These are phyloP conservation scores for Teleogryllus occipitalis DNA, from an alignment of 1,140 invertebrate species.

Conservation along the genomic window DNA sequence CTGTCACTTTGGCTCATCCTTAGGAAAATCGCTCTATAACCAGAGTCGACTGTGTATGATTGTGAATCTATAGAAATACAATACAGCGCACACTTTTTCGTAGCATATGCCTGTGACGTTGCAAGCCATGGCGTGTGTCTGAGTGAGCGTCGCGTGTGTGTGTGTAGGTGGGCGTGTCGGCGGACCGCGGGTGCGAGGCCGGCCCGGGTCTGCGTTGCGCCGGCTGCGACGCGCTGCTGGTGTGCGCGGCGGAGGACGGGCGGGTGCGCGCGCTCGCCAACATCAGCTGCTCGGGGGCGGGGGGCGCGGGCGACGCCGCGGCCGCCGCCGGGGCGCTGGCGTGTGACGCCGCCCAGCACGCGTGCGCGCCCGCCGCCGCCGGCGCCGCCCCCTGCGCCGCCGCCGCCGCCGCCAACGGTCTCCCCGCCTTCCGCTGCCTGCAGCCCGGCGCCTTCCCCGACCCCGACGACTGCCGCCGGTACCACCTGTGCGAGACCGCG, in stretches of 20 bases:
- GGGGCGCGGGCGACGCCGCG: too few species aligned
- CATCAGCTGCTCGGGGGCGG: not conserved
- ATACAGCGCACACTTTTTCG: not conserved
- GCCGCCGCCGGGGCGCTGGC: too few species aligned
- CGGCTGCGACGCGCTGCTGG: not conserved
- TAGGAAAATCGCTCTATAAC: too few species aligned
- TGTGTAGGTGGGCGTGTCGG: not conserved
- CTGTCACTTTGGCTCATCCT: too few species aligned
- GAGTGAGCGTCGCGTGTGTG: not conserved
- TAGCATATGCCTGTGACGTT: not conserved
- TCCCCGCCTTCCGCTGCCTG: not conserved
- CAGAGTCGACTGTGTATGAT: too few species aligned
- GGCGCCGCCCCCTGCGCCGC: not conserved
- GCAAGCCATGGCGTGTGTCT: too few species aligned
- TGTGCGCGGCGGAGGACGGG: not conserved
- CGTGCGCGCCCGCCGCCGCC: conserved; percentile 31
- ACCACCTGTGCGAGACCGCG: not conserved
- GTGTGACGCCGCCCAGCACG: not conserved
- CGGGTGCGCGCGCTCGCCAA: not conserved
- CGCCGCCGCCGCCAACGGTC: not conserved
- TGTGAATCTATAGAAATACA: not conserved
- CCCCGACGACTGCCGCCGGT: not conserved
- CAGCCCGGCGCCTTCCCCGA: not conserved
- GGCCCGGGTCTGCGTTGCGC: not conserved
- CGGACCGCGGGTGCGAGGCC: not conserved